Evolutionary conservation across 2,113 vertebrate genomes (phyloP), one percentile per base, ranked within the genome.

Genomic region (Arvicanthis niloticus): DNA sequence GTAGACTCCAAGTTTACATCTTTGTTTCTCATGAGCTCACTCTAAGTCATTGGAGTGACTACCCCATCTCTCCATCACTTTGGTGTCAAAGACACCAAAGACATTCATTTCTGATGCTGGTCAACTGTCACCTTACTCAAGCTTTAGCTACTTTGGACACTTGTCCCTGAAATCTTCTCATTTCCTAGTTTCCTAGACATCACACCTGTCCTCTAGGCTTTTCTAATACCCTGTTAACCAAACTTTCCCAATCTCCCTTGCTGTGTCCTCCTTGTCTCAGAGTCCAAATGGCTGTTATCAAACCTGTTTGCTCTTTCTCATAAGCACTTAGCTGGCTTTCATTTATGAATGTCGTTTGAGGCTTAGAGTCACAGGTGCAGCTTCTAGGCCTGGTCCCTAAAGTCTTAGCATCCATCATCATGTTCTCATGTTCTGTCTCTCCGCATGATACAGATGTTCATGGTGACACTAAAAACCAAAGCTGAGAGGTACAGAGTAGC

Each of bases 1-100:
- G 29, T 58, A 29, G 19, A 82, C 40, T 75, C 34, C 70, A n/a
- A 60, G 62, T 86, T 48, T 40, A 19, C 89, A 90, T 60, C 56
- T 93, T 95, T 65, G 1, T 85, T 90, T 91, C 42, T 40, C 22
- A 65, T 82, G 34, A 84, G 70, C 51, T 97, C 77, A 77, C 80
- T 72, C 45, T 65, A 82, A 82, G 80, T 60, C 80, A 60, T 15
- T 40, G 12, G 80, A 84, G 40, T 1, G 84, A 85, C 48, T 84
- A 34, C 56, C 4, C n/a, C 9, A 42, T 91, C 26, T 58, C n/a
- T 48, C 53, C 22, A 53, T 77, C 77, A 73, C 72, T 60, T 31
- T 34, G 73, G 81, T 48, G 8, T 84, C 37, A 45, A 82, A 95
- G 75, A 91, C 84, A 75, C 60, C 21, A 22, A 42, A 22, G 11